A percentile compares a stretch with the other conserved stretches of the same genome.
Conservation (phyloP, 2,113 vertebrate species). For the Crypturellus undulatus region DNA sequence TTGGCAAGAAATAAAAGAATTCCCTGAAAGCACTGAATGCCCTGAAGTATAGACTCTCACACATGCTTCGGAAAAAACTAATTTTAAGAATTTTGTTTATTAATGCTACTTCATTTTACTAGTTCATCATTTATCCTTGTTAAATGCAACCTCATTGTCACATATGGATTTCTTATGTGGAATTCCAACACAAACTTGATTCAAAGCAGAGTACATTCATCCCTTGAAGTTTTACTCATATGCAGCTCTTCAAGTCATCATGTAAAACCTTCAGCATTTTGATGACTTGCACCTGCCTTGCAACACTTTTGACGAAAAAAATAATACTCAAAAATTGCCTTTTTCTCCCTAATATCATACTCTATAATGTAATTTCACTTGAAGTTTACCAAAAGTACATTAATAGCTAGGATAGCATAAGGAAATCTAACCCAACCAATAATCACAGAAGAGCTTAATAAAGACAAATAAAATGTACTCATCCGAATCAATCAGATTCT, state of each 20-base stretch:
- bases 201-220: constrained; percentile 46
- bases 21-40: neutral
- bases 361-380: neutral
- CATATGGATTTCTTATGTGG: constrained; percentile 36
- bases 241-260: constrained; percentile 28
- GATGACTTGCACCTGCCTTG: constrained; percentile 53
- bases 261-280: constrained; percentile 4
- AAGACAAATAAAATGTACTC: constrained; percentile 70
- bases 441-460: constrained; percentile 49
- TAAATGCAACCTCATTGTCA: neutral
- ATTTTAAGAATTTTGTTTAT: neutral
- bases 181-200: constrained; percentile 50
- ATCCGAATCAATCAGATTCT: constrained; percentile 38
- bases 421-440: constrained; percentile 33
- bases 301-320: neutral
- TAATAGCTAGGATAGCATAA: neutral
- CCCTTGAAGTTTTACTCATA: constrained; percentile 17
- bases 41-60: constrained; percentile 4
- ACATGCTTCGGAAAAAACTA: neutral
- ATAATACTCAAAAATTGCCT: neutral
- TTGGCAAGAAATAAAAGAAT: constrained; percentile 37
- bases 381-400: neutral
- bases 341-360: neutral
- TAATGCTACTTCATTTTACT: neutral
- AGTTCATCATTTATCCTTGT: neutral